Evolutionary conservation across 2,888 invertebrate genomes (phyloP).

Genomic region (Caenorhabditis zanzibari): DNA sequence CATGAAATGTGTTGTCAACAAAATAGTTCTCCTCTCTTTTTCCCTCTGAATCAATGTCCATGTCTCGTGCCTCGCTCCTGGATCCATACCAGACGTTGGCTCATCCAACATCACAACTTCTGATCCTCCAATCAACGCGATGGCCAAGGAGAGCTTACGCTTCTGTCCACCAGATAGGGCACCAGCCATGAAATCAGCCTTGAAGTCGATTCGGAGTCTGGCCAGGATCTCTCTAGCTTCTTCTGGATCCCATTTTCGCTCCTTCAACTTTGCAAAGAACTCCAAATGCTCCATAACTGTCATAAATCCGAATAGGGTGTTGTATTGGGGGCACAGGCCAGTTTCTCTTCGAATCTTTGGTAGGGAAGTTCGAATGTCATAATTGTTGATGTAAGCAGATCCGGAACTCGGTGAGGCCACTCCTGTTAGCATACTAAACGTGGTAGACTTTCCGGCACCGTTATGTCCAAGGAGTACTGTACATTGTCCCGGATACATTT

Average conservation of each 20-base stretch:
- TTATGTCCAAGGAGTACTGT: constrained; percentile 89
- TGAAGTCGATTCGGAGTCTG: constrained; percentile 85
- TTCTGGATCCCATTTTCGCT: constrained; percentile 85
- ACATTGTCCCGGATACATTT: constrained; percentile 90
- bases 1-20: constrained; percentile 93
- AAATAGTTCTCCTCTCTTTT: constrained; percentile 87
- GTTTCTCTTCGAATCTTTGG: constrained; percentile 85
- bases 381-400: constrained; percentile 84
- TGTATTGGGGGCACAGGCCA: constrained; percentile 93
- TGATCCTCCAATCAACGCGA: constrained; percentile 89
- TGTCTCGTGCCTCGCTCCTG: constrained; percentile 86
- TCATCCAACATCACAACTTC: constrained; percentile 84
- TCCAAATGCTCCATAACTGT: constrained; percentile 91
- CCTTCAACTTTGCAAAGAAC: constrained; percentile 88
- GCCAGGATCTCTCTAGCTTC: constrained; percentile 88
- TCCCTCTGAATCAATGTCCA: constrained; percentile 90
- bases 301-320: constrained; percentile 90
- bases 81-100: constrained; percentile 86
- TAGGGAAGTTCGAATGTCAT: constrained; percentile 86
- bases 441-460: constrained; percentile 94
- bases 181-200: constrained; percentile 72
- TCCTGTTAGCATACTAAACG: constrained; percentile 93
- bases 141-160: constrained; percentile 89
- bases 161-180: constrained; percentile 89
- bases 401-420: constrained; percentile 74